A percentile compares a stretch with the other conserved stretches of the same genome.
Conservation (phyloP, 2,888 invertebrate species). For the Synergus japonicus region DNA sequence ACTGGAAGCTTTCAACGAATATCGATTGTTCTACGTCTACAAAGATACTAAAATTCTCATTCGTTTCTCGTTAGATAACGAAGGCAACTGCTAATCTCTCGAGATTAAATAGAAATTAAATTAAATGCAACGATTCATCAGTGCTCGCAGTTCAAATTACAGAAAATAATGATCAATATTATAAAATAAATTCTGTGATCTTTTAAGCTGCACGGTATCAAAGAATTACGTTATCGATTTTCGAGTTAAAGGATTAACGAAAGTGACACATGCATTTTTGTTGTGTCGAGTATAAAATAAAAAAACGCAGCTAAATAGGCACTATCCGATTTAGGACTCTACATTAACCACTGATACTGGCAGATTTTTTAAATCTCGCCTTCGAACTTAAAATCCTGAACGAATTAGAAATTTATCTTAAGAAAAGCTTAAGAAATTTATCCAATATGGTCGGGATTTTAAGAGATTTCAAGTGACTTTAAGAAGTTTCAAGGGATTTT, state of each 20-base stretch:
- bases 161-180: background rate
- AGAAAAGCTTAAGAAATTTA: too few species aligned
- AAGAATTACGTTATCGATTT: background rate
- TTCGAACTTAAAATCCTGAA: background rate
- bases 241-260: background rate
- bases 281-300: background rate
- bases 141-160: background rate
- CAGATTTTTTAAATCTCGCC: slow-evolving; percentile 1
- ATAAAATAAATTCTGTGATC: too few species aligned
- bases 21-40: slow-evolving; percentile 33
- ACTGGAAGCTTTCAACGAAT: slow-evolving; percentile 31
- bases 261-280: too few species aligned
- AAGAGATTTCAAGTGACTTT: too few species aligned
- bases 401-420: too few species aligned
- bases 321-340: background rate
- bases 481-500: too few species aligned
- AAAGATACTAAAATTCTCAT: slow-evolving; percentile 37
- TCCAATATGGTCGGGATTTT: too few species aligned
- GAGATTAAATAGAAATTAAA: slow-evolving; percentile 12
- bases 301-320: background rate
- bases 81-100: background rate
- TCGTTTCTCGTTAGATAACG: slow-evolving; percentile 25
- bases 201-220: too few species aligned
- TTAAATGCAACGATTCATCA: background rate
- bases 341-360: background rate